Base-by-base conservation (phyloP, 2,797 vertebrate genomes). In the Silurus lanzhouensis region DNA sequence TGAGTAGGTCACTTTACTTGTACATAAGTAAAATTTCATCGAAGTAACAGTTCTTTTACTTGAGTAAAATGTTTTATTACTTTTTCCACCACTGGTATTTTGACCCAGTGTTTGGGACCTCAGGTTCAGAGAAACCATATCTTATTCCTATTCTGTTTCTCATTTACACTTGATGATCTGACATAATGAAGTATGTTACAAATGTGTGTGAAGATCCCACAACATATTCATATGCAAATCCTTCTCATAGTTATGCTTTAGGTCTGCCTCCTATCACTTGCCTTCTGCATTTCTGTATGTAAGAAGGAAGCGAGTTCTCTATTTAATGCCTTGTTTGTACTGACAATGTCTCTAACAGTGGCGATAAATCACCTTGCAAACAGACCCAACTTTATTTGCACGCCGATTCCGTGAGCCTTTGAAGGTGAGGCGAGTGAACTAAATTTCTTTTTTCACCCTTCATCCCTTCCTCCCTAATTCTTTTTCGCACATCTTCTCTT, bases 301-400 rank as follows among this genome's bases (percentile, higher is more conserved):
- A 2, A 78, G 31, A 38, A 20, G 19, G 64, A 61, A 67, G 68
- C 70, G 52, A 81, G 63, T 79, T 81, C 79, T 86, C 64, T 19
- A 57, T 84, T 88, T 83, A 58, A 74, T 84, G 79, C 44, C 17
- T 10, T 79, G 44, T 87, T 78, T 66, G 46, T 31, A 1, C 25
- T 14, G 17, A 79, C 67, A 72, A 67, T 38, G 48, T 72, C 78
- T 66, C 80, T 77, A 81, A 57, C 84, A 84, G 38, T 77, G 70
- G 78, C 19, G 46, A 87, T 90, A 86, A 89, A 88, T 89, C 87
- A 88, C 81, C 66, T 48, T 55, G 58, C 63, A 83, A 85, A 86
- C 83, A 79, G 77, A 84, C 71, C 66, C 48, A 71, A 64, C 76
- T 83, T 66, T 84, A 84, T 89, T 89, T 89, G 85, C 88, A 85